A percentile compares a stretch with the other conserved stretches of the same genome.
phyloP scores from a whole-genome alignment of 2,888 invertebrate species.

The Thecocarcelia acutangulata region DNA sequence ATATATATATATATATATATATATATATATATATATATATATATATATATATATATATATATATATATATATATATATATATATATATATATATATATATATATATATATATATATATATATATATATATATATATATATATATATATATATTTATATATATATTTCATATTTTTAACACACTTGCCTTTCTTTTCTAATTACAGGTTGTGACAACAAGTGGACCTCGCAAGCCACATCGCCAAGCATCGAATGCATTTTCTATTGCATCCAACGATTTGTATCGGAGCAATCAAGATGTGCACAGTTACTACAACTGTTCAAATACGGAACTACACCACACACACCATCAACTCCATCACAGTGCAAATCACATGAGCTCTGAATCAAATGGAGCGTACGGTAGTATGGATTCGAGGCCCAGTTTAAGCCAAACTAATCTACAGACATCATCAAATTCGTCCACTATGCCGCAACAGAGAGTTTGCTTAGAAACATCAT shows the following conservation, averaged over 20 bases:
- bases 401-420: conserved; percentile 52
- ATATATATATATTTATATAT: too few relatives aligned
- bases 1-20: too few relatives aligned
- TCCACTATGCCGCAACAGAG: conserved; percentile 79
- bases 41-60: too few relatives aligned
- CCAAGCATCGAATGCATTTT: conserved; percentile 81
- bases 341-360: conserved; percentile 47
- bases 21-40: too few relatives aligned
- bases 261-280: conserved; percentile 79
- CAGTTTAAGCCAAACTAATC: conserved; percentile 45
- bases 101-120: too few relatives aligned
- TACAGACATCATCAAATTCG: conserved; percentile 50
- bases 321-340: conserved; percentile 56
- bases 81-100: too few relatives aligned
- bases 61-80: too few relatives aligned
- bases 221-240: conserved; percentile 91
- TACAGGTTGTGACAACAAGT: conserved; percentile 88
- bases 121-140: too few relatives aligned
- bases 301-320: conserved; percentile 56
- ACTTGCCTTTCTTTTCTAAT: background rate
- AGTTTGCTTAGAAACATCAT: conserved; percentile 88
- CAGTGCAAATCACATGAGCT: conserved; percentile 33
- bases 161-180: too few relatives aligned
- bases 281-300: conserved; percentile 65
- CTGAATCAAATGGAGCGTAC: conserved; percentile 25